Evolutionary conservation across 2,113 vertebrate genomes (phyloP).

Genomic region (Cinclus cinclus): DNA sequence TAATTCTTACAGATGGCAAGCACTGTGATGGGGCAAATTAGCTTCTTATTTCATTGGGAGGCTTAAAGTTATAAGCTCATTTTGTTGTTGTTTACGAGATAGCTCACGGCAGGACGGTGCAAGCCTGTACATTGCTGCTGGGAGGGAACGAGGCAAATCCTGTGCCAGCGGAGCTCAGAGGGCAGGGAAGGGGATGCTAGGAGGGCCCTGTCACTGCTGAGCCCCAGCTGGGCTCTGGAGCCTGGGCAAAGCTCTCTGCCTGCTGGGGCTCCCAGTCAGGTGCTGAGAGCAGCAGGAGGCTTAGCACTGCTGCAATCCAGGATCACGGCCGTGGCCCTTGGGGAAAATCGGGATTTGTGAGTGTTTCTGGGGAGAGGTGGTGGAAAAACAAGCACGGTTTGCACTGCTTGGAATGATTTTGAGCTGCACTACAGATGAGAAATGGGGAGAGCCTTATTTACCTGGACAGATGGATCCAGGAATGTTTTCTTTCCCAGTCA

Average conservation of each 20-base stretch:
- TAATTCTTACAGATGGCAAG: constrained; percentile 71
- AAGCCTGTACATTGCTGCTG: constrained; percentile 16
- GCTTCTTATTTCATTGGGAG: constrained; percentile 68
- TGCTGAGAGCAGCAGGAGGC: neutral
- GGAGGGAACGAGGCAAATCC: constrained; percentile 24
- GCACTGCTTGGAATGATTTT: neutral
- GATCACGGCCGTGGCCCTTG: neutral
- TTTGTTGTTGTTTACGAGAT: constrained; percentile 62
- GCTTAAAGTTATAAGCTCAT: constrained; percentile 63
- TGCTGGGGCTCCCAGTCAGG: constrained; percentile 23
- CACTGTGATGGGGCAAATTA: constrained; percentile 66
- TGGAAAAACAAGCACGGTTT: neutral
- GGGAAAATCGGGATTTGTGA: neutral
- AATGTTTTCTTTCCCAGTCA: neutral
- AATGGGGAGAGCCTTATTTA: neutral
- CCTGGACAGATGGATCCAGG: neutral
- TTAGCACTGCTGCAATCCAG: neutral
- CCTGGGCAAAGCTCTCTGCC: neutral
- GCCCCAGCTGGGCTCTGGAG: neutral
- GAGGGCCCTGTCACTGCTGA: constrained; percentile 38
- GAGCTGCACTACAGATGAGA: neutral
- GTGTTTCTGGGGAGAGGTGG: neutral
- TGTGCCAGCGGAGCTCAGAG: neutral
- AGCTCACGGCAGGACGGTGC: neutral
- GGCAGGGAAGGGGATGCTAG: neutral